phyloP scores from a whole-genome alignment of 2,888 invertebrate genomes.

The Brenthis daphne region DNA sequence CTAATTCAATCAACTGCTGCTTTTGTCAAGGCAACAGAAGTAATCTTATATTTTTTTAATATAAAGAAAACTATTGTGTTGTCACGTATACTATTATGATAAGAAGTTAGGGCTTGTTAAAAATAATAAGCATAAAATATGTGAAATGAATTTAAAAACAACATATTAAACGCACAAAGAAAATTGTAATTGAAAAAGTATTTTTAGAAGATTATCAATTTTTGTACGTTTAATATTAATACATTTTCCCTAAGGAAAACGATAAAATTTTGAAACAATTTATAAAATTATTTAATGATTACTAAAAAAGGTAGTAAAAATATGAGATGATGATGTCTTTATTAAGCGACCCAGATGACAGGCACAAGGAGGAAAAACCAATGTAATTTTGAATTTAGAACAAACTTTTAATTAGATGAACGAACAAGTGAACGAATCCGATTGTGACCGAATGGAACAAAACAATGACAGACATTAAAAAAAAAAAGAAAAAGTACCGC shows the following conservation, averaged over 20 bases:
- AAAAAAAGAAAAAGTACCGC: conserved; percentile 62
- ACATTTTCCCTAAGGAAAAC: conserved; percentile 13
- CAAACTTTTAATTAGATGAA: conserved; percentile 1
- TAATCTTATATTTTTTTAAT: conserved; percentile 14
- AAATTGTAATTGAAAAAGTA: neutral
- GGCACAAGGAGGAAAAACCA: conserved; percentile 21
- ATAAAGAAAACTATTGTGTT: conserved; percentile 10
- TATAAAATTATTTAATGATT: neutral
- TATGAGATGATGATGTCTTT: neutral
- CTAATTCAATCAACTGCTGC: neutral
- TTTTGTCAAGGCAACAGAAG: conserved; percentile 13
- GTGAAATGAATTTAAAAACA: neutral
- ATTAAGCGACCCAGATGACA: conserved; percentile 35
- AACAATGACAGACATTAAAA: conserved; percentile 44
- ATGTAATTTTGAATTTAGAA: conserved; percentile 30
- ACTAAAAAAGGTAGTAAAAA: neutral
- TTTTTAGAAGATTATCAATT: neutral
- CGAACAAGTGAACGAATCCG: conserved; percentile 10
- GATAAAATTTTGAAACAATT: neutral
- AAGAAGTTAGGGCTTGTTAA: conserved; percentile 12
- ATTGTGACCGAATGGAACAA: conserved; percentile 34
- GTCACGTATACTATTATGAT: conserved; percentile 23
- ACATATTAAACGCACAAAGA: neutral
- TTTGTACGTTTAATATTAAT: neutral
- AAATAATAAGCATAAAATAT: conserved; percentile 9